A percentile compares a stretch with the other conserved stretches of the same genome.
These are phyloP conservation scores for Junonia oenone DNA, from an alignment of 2,888 invertebrate species.

Conservation along the genomic window DNA sequence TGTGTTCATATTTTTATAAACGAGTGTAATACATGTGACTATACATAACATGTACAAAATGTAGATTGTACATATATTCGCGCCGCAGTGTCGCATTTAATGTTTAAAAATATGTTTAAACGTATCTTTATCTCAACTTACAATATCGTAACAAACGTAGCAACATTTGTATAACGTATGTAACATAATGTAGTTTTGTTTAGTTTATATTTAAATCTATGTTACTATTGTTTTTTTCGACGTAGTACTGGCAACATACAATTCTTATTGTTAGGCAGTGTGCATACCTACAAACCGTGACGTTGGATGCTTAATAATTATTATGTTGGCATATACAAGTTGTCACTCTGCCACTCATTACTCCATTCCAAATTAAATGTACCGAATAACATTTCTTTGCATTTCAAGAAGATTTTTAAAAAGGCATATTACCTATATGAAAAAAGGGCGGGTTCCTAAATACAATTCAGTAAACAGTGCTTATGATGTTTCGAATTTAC, in stretches of 20 bases:
- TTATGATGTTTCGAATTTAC: too few species aligned
- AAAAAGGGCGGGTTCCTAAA: too few species aligned
- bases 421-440: too few species aligned
- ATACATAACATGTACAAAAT: constrained; percentile 53
- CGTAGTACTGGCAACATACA: not conserved
- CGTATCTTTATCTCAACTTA: not conserved
- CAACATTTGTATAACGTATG: not conserved
- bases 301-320: too few species aligned
- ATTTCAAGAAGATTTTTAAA: too few species aligned
- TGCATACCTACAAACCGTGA: not conserved
- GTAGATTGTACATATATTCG: constrained; percentile 48
- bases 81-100: constrained; percentile 4
- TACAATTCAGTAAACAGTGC: too few species aligned
- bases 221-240: not conserved
- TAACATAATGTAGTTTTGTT: not conserved
- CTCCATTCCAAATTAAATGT: too few species aligned
- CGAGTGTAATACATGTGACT: constrained; percentile 37
- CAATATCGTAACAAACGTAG: not conserved
- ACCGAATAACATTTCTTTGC: too few species aligned
- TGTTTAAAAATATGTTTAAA: constrained; percentile 1
- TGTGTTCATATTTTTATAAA: constrained; percentile 29
- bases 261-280: not conserved
- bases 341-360: too few species aligned
- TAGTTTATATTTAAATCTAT: not conserved
- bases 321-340: not conserved